phyloP scores from a whole-genome alignment of 2,888 invertebrate genomes.

The Seira sanloemensis region DNA sequence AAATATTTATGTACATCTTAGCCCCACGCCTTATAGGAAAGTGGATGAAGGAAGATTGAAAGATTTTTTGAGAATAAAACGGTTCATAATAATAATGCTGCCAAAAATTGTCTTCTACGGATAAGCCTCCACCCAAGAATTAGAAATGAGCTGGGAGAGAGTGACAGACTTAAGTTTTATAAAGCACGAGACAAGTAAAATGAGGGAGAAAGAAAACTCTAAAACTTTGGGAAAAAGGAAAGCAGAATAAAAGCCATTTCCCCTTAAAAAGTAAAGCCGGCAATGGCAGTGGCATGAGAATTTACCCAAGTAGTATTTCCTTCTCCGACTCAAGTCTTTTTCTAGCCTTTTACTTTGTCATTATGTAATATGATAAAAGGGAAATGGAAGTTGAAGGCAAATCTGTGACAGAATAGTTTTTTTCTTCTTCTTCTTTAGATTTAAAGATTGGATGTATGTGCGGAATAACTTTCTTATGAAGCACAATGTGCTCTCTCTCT shows the following conservation, averaged over 20 bases:
- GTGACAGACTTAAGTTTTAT: slow-evolving; percentile 48
- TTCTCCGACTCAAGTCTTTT: not conserved
- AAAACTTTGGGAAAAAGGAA: slow-evolving; percentile 15
- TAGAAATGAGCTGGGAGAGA: slow-evolving; percentile 51
- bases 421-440: not conserved
- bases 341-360: slow-evolving; percentile 25
- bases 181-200: slow-evolving; percentile 16
- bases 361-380: slow-evolving; percentile 8
- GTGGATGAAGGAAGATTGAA: slow-evolving; percentile 39
- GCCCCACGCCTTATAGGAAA: not conserved
- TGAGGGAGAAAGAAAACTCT: not conserved
- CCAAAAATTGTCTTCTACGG: slow-evolving; percentile 28
- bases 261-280: not conserved
- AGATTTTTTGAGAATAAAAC: slow-evolving; percentile 58
- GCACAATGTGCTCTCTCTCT: not conserved
- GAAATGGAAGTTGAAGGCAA: not conserved
- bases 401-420: not conserved
- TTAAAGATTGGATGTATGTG: not conserved
- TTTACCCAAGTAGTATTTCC: slow-evolving; percentile 37
- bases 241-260: slow-evolving; percentile 37
- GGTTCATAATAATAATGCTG: slow-evolving; percentile 49
- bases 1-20: not conserved
- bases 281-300: slow-evolving; percentile 1
- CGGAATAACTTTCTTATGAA: not conserved
- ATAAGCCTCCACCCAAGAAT: slow-evolving; percentile 33